phyloP scores from a whole-genome alignment of 64 coral and sea anemone species.

The Astreopora myriophthalma region DNA sequence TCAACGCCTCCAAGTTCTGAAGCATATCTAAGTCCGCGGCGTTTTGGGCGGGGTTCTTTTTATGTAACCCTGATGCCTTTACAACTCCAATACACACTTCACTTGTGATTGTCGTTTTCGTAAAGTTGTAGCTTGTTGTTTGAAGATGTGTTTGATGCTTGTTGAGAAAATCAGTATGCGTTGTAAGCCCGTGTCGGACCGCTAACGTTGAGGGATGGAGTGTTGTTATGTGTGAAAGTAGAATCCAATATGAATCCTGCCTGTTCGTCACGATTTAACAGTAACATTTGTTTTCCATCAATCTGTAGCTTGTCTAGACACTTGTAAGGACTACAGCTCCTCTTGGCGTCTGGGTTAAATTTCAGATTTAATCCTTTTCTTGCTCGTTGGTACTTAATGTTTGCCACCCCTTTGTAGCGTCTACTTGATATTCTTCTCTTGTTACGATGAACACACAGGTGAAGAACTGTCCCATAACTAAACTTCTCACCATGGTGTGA shows the following conservation, averaged over 20 bases:
- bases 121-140: conserved; percentile 66
- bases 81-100: conserved; percentile 62
- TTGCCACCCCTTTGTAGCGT: conserved; percentile 66
- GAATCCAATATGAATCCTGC: conserved; percentile 62
- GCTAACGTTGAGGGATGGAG: conserved; percentile 43
- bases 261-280: conserved; percentile 64
- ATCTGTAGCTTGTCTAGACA: conserved; percentile 46
- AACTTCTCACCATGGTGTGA: conserved; percentile 14
- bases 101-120: conserved; percentile 46
- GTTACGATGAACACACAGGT: conserved; percentile 51
- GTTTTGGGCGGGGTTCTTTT: conserved; percentile 64
- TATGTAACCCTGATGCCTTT: conserved; percentile 43
- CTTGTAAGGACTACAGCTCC: conserved; percentile 66
- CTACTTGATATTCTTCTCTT: conserved; percentile 53
- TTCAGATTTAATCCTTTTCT: conserved; percentile 55
- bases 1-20: background rate
- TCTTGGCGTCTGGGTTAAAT: conserved; percentile 62
- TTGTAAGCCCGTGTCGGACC: conserved; percentile 7
- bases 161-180: conserved; percentile 70
- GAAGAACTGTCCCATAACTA: conserved; percentile 68
- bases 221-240: conserved; percentile 60
- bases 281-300: conserved; percentile 58
- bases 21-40: conserved; percentile 14
- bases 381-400: conserved; percentile 38
- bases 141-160: conserved; percentile 58